Evolutionary conservation across 2,888 invertebrate species (phyloP).

Genomic region (Drosophila niveifrons): DNA sequence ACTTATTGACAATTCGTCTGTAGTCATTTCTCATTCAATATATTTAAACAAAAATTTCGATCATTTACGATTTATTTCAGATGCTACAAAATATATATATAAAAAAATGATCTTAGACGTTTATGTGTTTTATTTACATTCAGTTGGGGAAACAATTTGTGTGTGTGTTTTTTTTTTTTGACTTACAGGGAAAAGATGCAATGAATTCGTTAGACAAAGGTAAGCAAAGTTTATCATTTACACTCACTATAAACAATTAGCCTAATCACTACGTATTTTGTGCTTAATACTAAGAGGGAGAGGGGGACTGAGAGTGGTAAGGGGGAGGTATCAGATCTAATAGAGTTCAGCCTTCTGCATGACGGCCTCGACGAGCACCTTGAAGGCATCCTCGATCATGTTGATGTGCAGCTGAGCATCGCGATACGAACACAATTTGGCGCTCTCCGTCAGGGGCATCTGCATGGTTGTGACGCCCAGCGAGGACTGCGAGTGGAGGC

Average conservation of each 20-base stretch:
- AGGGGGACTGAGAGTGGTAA: background rate
- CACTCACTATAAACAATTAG: background rate
- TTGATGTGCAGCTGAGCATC: slow-evolving; percentile 82
- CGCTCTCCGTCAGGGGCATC: slow-evolving; percentile 80
- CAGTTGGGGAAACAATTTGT: background rate
- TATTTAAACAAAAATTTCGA: background rate
- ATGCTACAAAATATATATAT: background rate
- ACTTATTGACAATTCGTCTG: too few species aligned
- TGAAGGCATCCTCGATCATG: slow-evolving; percentile 84
- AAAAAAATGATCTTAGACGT: background rate
- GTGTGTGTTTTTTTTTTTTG: too few species aligned
- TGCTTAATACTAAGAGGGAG: background rate
- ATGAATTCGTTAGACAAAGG: background rate
- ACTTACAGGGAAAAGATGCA: background rate
- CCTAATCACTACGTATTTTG: background rate
- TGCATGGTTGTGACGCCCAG: slow-evolving; percentile 87
- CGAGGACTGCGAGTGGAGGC: slow-evolving; percentile 93
- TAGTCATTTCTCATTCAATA: background rate
- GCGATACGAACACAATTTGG: slow-evolving; percentile 80
- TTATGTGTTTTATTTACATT: background rate
- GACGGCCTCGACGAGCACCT: slow-evolving; percentile 87
- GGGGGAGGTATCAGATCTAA: slow-evolving; percentile 79
- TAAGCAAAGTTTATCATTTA: background rate
- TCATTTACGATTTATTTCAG: too few species aligned
- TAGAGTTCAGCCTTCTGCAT: slow-evolving; percentile 89